Evolutionary conservation across 2,888 invertebrate genomes (phyloP), one percentile per base, ranked within the genome.

Genomic region (Heliconius sara): DNA sequence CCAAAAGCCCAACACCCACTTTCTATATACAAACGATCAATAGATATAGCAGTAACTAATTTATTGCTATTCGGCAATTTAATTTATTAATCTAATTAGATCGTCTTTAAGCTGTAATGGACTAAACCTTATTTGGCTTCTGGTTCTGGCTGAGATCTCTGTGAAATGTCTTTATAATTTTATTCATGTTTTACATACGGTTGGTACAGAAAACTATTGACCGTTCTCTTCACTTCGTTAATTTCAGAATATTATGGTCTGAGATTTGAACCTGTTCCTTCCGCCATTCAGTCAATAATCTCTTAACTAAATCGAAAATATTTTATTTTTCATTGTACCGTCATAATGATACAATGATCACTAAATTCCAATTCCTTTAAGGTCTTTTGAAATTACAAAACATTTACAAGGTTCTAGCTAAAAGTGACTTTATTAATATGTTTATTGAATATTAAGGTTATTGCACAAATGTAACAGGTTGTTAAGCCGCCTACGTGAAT

Each of bases 381-480:
- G 25, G 60, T 60, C 34, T 73, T 39, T n/a, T 73, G 13, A 73
- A 39, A 60, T 73, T n/a, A 60, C 73, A 16, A 60, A 73, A 57
- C 30, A 12, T 34, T 25, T 39, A 39, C 73, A 73, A 73, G 73
- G 73, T 25, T 73, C 60, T 19, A 13, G 47, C 25, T 19, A 25
- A 65, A 75, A 43, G 47, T 47, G n/a, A 47, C 52, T 30, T 73
- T 57, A 67, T 78, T 78, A 66, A 73, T 67, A 25, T 70, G 9
- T 47, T 66, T 60, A 78, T 78, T 68, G 74, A 74, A 78, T 78
- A 68, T 78, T 27, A 52, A 74, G 30, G n/a, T 19, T 60, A 66
- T 82, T 82, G 78, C 81, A 76, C 74, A 82, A 82, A 80, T 25
- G 77, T 78, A 80, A 82, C 80, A 74, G 74, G 80, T 80, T 80